These are phyloP conservation scores for Aphidius colemani DNA, from an alignment of 2,888 invertebrate genomes.

Conservation along the genomic window DNA sequence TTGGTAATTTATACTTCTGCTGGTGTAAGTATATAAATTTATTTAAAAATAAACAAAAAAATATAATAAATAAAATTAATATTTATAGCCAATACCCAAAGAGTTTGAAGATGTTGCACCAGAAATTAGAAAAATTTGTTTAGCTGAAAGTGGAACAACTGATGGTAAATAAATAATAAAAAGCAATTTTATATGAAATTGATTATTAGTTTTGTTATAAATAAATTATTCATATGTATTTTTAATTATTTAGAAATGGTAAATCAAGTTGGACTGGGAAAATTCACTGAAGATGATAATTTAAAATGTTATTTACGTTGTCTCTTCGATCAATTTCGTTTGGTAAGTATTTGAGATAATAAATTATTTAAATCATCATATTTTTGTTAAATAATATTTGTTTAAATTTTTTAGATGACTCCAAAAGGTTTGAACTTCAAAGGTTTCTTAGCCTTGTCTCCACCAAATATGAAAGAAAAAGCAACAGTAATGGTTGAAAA, in stretches of 20 bases:
- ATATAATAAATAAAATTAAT: slow-evolving; percentile 11
- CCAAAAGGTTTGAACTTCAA: slow-evolving; percentile 25
- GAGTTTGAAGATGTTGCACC: slow-evolving; percentile 34
- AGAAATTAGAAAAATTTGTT: slow-evolving; percentile 35
- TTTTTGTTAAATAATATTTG: background rate
- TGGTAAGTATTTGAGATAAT: slow-evolving; percentile 36
- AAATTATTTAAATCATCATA: background rate
- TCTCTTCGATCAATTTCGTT: slow-evolving; percentile 36
- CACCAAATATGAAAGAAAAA: slow-evolving; percentile 31
- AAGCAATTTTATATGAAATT: background rate
- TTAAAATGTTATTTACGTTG: slow-evolving; percentile 48
- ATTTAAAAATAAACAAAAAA: no score
- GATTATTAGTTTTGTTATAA: background rate
- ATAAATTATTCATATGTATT: background rate
- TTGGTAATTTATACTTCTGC: slow-evolving; percentile 26
- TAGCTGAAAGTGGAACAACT: slow-evolving; percentile 34
- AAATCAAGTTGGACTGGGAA: slow-evolving; percentile 35
- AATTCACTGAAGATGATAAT: slow-evolving; percentile 38
- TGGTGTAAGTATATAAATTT: slow-evolving; percentile 27
- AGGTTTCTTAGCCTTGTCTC: slow-evolving; percentile 33
- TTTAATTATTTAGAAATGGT: slow-evolving; percentile 37
- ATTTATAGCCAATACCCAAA: slow-evolving; percentile 31
- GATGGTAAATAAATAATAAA: slow-evolving; percentile 31
- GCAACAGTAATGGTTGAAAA: slow-evolving; percentile 34
- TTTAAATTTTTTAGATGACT: background rate